Evolutionary conservation across 2,797 vertebrate species (phyloP).

Genomic region (Ciconia nigra): DNA sequence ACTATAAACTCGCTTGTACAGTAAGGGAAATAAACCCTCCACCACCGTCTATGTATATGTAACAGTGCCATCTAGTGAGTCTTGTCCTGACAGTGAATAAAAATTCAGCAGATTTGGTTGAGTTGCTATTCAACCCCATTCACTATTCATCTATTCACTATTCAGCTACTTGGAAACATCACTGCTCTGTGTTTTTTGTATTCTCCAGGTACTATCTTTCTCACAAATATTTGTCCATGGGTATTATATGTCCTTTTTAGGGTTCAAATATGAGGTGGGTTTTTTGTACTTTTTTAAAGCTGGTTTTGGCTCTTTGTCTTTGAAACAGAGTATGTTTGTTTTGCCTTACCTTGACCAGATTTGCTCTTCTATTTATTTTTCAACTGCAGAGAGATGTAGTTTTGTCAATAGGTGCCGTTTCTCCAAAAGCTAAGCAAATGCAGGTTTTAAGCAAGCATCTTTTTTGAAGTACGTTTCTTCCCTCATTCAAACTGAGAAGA

Average conservation of each 20-base stretch:
- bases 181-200: background rate
- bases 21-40: background rate
- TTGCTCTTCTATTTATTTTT: background rate
- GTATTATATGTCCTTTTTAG: background rate
- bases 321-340: background rate
- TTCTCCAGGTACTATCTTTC: background rate
- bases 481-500: background rate
- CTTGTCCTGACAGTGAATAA: background rate
- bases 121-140: background rate
- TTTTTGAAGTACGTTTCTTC: background rate
- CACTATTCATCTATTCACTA: background rate
- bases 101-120: background rate
- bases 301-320: background rate
- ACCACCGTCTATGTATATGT: background rate
- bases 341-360: background rate
- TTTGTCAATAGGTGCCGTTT: background rate
- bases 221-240: background rate
- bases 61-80: conserved; percentile 34
- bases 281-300: background rate
- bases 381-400: background rate
- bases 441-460: background rate
- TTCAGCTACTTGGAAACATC: background rate
- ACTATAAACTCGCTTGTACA: rapidly evolving
- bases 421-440: background rate
- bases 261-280: background rate